Conservation (phyloP, 2,888 invertebrate species). For the Andrena chrysosceles region DNA sequence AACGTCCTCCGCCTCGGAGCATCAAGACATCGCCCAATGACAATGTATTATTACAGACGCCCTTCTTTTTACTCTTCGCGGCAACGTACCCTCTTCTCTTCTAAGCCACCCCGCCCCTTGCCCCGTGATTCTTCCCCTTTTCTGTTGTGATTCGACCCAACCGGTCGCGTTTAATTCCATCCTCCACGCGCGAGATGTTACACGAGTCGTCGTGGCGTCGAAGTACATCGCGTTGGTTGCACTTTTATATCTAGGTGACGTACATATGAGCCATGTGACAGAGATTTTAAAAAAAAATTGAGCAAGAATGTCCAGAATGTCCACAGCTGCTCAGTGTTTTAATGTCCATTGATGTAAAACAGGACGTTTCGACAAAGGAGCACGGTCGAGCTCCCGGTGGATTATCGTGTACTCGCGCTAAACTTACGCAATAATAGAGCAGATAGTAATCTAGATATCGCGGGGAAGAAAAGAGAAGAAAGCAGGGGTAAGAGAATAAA, state of each 20-base stretch:
- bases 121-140: background rate
- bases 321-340: slow-evolving; percentile 23
- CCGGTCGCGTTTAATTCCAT: slow-evolving; percentile 69
- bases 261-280: background rate
- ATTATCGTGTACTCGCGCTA: slow-evolving; percentile 36
- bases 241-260: background rate
- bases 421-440: slow-evolving; percentile 57
- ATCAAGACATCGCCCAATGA: slow-evolving; percentile 80
- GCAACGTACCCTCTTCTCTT: slow-evolving; percentile 28
- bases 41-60: slow-evolving; percentile 78
- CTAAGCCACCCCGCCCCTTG: slow-evolving; percentile 11
- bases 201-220: background rate
- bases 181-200: slow-evolving; percentile 43
- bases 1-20: slow-evolving; percentile 67
- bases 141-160: slow-evolving; percentile 65
- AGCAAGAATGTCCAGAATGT: too few species aligned
- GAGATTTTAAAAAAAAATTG: too few species aligned
- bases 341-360: slow-evolving; percentile 5
- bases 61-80: slow-evolving; percentile 64
- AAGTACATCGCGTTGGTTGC: background rate
- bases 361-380: slow-evolving; percentile 16
- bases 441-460: slow-evolving; percentile 69
- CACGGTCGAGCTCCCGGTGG: background rate
- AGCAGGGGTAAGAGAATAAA: slow-evolving; percentile 50
- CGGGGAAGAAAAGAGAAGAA: slow-evolving; percentile 39